phyloP scores from a whole-genome alignment of 2,113 vertebrate species.

The Pseudopipra pipra region DNA sequence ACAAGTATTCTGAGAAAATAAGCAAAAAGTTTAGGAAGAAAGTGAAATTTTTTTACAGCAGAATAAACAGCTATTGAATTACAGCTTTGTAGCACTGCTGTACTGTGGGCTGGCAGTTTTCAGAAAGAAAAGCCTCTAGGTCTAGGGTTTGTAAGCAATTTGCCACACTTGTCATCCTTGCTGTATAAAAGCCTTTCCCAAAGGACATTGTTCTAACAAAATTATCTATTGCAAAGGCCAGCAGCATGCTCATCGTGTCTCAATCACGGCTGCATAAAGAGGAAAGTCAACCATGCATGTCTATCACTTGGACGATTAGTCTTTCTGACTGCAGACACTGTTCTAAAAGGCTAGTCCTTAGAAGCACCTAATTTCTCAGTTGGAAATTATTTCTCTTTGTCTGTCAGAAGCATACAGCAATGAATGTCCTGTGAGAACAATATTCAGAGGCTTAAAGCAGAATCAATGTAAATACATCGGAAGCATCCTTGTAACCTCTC shows the following conservation, averaged over 20 bases:
- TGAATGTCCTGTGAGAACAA: background rate
- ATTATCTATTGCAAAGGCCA: slow-evolving; percentile 56
- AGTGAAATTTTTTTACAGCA: background rate
- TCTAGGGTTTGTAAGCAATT: slow-evolving; percentile 49
- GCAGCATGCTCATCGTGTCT: slow-evolving; percentile 41
- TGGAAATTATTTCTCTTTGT: slow-evolving; percentile 50
- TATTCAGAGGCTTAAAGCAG: background rate
- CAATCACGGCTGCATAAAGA: slow-evolving; percentile 56
- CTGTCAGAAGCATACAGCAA: slow-evolving; percentile 31
- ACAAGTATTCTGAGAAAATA: background rate
- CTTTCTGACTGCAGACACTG: slow-evolving; percentile 34
- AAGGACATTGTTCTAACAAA: slow-evolving; percentile 62
- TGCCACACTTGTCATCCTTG: slow-evolving; percentile 61
- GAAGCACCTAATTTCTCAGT: slow-evolving; percentile 48
- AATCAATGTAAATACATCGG: background rate
- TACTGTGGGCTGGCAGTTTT: background rate
- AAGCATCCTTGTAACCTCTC: background rate
- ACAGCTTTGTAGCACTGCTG: background rate
- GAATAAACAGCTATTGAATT: background rate
- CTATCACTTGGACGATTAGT: slow-evolving; percentile 63
- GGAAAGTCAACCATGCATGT: slow-evolving; percentile 43
- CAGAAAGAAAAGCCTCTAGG: slow-evolving; percentile 1
- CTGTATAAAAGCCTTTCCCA: slow-evolving; percentile 59
- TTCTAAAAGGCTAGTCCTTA: slow-evolving; percentile 38
- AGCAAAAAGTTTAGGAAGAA: background rate